phyloP scores from a whole-genome alignment of 2,888 invertebrate species.

The Elysia crispata region DNA sequence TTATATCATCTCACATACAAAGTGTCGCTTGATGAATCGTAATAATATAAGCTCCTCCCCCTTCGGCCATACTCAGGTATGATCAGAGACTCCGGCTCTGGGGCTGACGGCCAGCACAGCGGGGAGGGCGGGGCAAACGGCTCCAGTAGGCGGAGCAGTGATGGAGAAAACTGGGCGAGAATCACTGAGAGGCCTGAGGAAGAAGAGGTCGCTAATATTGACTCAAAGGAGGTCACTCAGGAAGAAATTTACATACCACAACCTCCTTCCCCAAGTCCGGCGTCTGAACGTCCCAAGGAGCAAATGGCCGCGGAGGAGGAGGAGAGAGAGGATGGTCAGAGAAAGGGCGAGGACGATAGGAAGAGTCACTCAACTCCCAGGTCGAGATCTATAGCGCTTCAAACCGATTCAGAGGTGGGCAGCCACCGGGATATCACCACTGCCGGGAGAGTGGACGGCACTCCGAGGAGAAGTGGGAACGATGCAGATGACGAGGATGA shows the following conservation, averaged over 20 bases:
- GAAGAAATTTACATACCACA: slow-evolving; percentile 21
- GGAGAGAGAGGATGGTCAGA: slow-evolving; percentile 37
- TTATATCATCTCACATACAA: too few relatives aligned
- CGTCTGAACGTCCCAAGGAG: neutral
- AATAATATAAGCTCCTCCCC: too few relatives aligned
- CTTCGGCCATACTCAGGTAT: too few relatives aligned
- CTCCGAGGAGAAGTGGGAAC: slow-evolving; percentile 11
- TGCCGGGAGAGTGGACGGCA: slow-evolving; percentile 12
- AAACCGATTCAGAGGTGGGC: slow-evolving; percentile 26
- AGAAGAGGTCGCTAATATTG: slow-evolving; percentile 42
- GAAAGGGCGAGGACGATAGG: slow-evolving; percentile 25
- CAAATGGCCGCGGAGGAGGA: neutral
- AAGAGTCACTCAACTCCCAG: slow-evolving; percentile 6
- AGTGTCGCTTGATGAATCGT: too few relatives aligned
- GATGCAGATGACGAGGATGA: slow-evolving; percentile 40
- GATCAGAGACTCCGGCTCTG: too few relatives aligned
- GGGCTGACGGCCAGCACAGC: neutral
- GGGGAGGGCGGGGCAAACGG: neutral
- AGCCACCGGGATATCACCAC: slow-evolving; percentile 17
- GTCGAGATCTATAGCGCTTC: slow-evolving; percentile 37
- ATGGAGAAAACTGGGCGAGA: slow-evolving; percentile 51
- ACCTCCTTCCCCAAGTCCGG: slow-evolving; percentile 25
- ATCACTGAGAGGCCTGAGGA: slow-evolving; percentile 51
- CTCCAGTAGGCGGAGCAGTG: slow-evolving; percentile 32
- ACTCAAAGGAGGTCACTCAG: slow-evolving; percentile 20